Conservation (phyloP, 2,888 invertebrate genomes). For the Latheticus oryzae region DNA sequence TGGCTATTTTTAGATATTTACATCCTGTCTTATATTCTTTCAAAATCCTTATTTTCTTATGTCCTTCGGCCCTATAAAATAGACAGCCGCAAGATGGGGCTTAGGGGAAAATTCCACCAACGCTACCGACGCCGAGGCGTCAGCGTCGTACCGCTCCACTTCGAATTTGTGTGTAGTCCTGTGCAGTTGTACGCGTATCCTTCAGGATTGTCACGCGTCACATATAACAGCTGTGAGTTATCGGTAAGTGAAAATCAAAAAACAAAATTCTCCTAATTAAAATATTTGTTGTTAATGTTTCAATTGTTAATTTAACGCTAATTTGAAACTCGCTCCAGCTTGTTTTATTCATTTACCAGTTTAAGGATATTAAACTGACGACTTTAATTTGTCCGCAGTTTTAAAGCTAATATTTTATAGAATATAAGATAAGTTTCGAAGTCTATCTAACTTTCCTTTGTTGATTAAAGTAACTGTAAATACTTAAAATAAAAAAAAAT, state of each 20-base stretch:
- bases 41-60: constrained; percentile 5
- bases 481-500: no score
- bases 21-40: constrained; percentile 8
- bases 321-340: no score
- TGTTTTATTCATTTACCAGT: no score
- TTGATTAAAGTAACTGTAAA: no score
- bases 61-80: constrained; percentile 3
- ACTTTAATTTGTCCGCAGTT: no score
- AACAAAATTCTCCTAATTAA: no score
- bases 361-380: no score
- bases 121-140: constrained; percentile 35
- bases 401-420: no score
- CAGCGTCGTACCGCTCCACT: constrained; percentile 40
- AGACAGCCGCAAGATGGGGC: constrained; percentile 39
- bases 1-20: constrained; percentile 5
- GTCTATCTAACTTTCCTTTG: no score
- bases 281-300: no score
- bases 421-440: no score
- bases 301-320: no score
- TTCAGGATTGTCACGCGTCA: constrained; percentile 25
- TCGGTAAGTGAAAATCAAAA: constrained; percentile 19
- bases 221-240: constrained; percentile 29
- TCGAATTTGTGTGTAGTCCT: constrained; percentile 30
- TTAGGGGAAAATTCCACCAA: constrained; percentile 15
- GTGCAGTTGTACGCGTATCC: constrained; percentile 34